Percentiles rank a stretch among this genome's conserved stretches.
phyloP scores from a whole-genome alignment of 2,113 vertebrate genomes.

The Antechinus flavipes region DNA sequence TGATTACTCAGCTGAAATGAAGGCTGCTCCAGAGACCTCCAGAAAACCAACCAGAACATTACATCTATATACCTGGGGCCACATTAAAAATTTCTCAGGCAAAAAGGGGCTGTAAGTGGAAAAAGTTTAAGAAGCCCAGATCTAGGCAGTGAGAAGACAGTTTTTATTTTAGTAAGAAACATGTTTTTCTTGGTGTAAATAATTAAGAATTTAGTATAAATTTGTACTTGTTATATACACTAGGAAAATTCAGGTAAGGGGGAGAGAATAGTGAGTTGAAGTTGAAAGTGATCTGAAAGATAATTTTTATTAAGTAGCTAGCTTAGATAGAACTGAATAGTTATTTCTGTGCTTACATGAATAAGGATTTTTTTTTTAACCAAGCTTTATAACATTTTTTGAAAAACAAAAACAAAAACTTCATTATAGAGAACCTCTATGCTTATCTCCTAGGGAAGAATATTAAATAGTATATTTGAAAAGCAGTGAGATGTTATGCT shows the following conservation, averaged over 20 bases:
- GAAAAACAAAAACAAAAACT: neutral
- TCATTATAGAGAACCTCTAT: neutral
- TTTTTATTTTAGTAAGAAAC: neutral
- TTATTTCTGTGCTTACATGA: conserved; percentile 16
- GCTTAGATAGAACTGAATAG: neutral
- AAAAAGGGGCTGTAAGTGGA: too few relatives aligned
- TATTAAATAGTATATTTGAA: neutral
- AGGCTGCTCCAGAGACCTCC: too few relatives aligned
- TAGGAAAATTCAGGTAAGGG: conserved; percentile 21
- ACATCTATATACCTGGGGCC: too few relatives aligned
- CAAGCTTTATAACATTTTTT: neutral
- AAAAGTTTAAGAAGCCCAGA: too few relatives aligned
- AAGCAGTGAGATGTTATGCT: conserved; percentile 4
- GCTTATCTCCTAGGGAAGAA: neutral
- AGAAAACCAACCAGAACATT: too few relatives aligned
- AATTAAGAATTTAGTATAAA: neutral
- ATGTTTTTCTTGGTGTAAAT: neutral
- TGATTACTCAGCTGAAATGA: too few relatives aligned
- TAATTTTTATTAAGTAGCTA: conserved; percentile 2
- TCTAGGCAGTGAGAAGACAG: neutral
- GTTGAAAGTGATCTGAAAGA: neutral
- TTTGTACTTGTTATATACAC: neutral
- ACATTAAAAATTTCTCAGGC: too few relatives aligned
- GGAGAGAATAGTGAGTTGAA: conserved; percentile 2
- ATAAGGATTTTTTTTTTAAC: conserved; percentile 3